Evolutionary conservation across 2,888 invertebrate genomes (phyloP).

Genomic region (Eledone cirrhosa): DNA sequence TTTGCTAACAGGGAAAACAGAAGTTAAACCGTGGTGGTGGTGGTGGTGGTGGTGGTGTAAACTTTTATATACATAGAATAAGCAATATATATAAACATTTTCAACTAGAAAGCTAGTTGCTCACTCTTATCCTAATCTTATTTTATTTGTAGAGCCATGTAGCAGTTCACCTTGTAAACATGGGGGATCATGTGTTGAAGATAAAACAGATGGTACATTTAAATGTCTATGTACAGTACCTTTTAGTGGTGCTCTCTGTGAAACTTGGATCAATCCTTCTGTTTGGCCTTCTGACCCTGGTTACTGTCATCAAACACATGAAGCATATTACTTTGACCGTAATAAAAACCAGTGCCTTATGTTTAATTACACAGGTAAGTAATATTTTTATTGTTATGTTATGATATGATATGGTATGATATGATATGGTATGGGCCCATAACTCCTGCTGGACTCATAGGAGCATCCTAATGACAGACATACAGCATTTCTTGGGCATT

Average conservation of each 20-base stretch:
- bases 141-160: constrained; percentile 50
- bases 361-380: constrained; percentile 56
- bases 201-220: constrained; percentile 39
- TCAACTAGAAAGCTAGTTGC: no score
- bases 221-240: constrained; percentile 54
- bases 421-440: no score
- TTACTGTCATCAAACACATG: constrained; percentile 48
- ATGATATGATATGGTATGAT: no score
- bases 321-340: constrained; percentile 55
- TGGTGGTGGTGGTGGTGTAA: no score
- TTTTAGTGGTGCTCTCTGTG: constrained; percentile 53
- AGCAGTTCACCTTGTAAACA: constrained; percentile 51
- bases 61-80: no score
- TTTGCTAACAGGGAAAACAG: no score
- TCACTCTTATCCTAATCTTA: neutral
- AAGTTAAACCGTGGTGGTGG: no score
- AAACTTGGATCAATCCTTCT: constrained; percentile 54
- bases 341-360: constrained; percentile 52
- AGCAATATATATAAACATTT: no score
- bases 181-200: constrained; percentile 50
- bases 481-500: no score
- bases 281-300: constrained; percentile 55
- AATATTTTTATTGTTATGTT: no score
- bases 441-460: no score
- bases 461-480: no score